Conservation (phyloP, 2,888 invertebrate genomes). For the Hypercompe scribonia region DNA sequence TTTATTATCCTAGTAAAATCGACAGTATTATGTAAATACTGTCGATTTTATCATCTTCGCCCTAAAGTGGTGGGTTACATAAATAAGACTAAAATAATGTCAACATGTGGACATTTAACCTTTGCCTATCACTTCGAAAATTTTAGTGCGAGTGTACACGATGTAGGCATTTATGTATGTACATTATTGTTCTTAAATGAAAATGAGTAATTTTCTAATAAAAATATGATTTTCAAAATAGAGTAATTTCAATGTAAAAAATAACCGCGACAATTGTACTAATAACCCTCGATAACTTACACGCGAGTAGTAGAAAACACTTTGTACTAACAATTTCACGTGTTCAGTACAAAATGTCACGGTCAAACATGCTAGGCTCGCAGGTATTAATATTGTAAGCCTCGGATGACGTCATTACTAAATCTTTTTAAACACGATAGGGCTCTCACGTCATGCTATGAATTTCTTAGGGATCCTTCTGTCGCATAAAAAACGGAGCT, state of each 20-base stretch:
- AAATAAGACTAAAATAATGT: too few relatives aligned
- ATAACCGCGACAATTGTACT: neutral
- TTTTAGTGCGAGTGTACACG: too few relatives aligned
- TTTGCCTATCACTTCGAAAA: neutral
- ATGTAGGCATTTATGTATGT: neutral
- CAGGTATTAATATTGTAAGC: constrained; percentile 30
- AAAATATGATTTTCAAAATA: neutral
- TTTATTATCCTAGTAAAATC: too few relatives aligned
- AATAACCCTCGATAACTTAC: neutral
- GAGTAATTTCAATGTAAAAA: neutral
- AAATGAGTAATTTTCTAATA: neutral
- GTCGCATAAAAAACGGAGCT: neutral
- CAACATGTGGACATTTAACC: neutral
- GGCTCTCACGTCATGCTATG: constrained; percentile 2
- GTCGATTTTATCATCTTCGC: too few relatives aligned
- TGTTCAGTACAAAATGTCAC: constrained; percentile 26
- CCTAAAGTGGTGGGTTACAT: too few relatives aligned
- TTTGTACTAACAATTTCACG: neutral
- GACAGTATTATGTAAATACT: too few relatives aligned
- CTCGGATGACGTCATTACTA: constrained; percentile 18
- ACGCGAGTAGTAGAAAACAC: neutral
- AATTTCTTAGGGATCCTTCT: neutral
- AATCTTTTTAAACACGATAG: constrained; percentile 14
- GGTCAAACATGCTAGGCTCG: constrained; percentile 27
- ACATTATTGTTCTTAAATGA: neutral